These are phyloP conservation scores for Gymnocheta viridis DNA, from an alignment of 2,888 invertebrate species.

Conservation along the genomic window DNA sequence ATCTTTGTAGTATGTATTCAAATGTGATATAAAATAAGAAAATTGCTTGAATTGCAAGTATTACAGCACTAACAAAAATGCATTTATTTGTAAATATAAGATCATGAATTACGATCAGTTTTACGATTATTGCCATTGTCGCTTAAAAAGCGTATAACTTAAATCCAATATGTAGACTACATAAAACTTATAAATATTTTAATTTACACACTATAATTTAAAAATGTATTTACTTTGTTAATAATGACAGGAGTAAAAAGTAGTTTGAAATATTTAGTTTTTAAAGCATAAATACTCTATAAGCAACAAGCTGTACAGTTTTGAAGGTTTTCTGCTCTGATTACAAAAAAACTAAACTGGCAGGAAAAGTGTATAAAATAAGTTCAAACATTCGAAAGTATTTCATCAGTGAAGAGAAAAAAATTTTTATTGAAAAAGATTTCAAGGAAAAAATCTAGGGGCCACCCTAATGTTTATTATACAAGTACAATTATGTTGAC, in stretches of 20 bases:
- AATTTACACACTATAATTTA: conserved; percentile 5
- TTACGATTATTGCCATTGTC: conserved; percentile 53
- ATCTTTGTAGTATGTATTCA: conserved; percentile 17
- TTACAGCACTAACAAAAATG: not conserved
- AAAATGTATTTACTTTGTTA: conserved; percentile 6
- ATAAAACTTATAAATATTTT: conserved; percentile 7
- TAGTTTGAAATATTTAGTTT: not conserved
- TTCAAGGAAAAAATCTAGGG: no score
- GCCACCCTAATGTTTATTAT: not conserved
- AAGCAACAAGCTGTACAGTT: not conserved
- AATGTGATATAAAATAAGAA: conserved; percentile 14
- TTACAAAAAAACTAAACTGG: no score
- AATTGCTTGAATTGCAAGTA: not conserved
- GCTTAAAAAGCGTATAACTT: conserved; percentile 28
- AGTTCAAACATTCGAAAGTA: no score
- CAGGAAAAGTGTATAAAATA: no score
- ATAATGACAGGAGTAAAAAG: conserved; percentile 1
- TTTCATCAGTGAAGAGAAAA: no score
- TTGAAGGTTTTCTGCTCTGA: not conserved
- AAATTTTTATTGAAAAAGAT: no score
- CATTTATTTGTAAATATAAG: conserved; percentile 23
- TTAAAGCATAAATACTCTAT: not conserved
- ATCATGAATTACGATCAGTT: conserved; percentile 58
- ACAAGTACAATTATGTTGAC: not conserved
- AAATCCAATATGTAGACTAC: not conserved